Base-by-base conservation (phyloP, 2,888 invertebrate genomes). In the Phyllotreta striolata region DNA sequence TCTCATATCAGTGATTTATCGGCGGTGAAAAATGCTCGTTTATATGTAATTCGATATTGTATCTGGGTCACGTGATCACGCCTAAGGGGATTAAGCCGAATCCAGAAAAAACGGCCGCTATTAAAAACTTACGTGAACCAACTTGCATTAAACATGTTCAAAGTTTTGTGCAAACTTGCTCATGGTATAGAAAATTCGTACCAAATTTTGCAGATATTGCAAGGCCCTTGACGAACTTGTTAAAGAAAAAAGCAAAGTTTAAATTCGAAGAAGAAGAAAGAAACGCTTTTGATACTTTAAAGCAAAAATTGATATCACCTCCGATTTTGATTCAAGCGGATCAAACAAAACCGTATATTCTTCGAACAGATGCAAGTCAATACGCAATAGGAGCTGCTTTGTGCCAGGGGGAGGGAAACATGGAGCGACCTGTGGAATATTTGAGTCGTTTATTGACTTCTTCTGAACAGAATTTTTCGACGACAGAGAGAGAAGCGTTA, bases 381-480 rank as follows among this genome's bases (percentile, higher is more conserved):
- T 61, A 34, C 59, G 51, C 14, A n/a, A 37, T 8, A 8, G 39
- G 34, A 7, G 34, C 35, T 41, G 47, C 24, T 52, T 55, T 47
- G 34, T 34, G 66, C 37, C 71, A 73, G 62, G 70, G 69, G 56
- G 69, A 66, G 58, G 70, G 64, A 8, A 37, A 37, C 13, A 66
- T 69, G 7, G 70, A 67, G 68, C 14, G 68, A 61, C 70, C 72
- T 0, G 51, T 75, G 9, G 72, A 73, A 52, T 76, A 72, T 60
- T 71, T 73, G 38, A 76, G 73, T 55, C 57, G 71, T 8, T 59
- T 76, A 6, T 61, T 73, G 13, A 71, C 66, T 1, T 5, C 63
- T 38, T 58, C 72, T 3, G 73, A 75, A 62, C 35, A 55, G 1
- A 72, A 72, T 47, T 72, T 70, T 47, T 54, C 47, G 5, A 70